phyloP scores from a whole-genome alignment of 1,140 invertebrate species.

The Drosophila guanche region DNA sequence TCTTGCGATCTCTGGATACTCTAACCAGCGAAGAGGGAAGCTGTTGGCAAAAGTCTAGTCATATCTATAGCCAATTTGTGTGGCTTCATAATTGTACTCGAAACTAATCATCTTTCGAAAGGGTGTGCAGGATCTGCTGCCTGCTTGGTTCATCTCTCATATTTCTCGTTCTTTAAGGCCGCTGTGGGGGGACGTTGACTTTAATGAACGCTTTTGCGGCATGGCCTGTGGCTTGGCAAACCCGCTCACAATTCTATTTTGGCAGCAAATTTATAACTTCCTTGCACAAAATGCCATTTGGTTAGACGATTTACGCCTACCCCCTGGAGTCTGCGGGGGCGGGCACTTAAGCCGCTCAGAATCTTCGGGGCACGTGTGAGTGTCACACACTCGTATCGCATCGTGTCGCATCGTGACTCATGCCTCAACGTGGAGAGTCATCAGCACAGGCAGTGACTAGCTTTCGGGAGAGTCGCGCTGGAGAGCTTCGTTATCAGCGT shows the following conservation, averaged over 20 bases:
- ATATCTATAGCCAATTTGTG: not conserved
- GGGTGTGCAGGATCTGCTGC: constrained; percentile 19
- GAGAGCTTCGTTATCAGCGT: constrained; percentile 52
- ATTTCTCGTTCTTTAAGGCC: constrained; percentile 25
- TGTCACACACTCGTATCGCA: not conserved
- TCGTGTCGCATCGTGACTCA: constrained; percentile 25
- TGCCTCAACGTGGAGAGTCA: not conserved
- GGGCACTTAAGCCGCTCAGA: constrained; percentile 73
- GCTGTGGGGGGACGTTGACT: constrained; percentile 46
- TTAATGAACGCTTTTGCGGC: constrained; percentile 72
- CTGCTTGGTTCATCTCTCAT: not conserved
- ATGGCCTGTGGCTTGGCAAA: constrained; percentile 12
- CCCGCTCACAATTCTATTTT: constrained; percentile 72
- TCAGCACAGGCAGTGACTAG: constrained; percentile 15
- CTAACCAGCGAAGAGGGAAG: constrained; percentile 8
- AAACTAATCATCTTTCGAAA: not conserved
- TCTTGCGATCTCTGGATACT: not conserved
- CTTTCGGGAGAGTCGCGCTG: constrained; percentile 12
- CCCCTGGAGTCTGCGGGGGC: constrained; percentile 36
- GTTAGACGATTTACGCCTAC: constrained; percentile 77
- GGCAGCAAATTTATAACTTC: constrained; percentile 79
- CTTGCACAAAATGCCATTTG: constrained; percentile 72
- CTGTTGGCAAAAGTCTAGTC: not conserved
- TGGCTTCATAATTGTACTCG: not conserved
- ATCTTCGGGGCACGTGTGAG: constrained; percentile 14